A percentile compares a stretch with the other conserved stretches of the same genome.
phyloP scores from a whole-genome alignment of 2,888 invertebrate genomes.

The Drosophila antonietae region DNA sequence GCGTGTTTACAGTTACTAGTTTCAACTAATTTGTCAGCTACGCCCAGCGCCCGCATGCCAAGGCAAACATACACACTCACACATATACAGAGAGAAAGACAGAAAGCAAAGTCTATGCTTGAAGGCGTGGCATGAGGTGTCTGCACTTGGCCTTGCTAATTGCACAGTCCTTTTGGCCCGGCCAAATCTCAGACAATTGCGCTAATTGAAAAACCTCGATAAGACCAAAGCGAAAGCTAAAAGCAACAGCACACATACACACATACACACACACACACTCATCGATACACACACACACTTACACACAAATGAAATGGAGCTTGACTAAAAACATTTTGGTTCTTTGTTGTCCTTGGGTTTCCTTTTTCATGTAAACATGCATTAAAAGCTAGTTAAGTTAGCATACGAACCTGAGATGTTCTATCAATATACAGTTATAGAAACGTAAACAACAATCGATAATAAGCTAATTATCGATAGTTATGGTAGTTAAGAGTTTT shows the following conservation, averaged over 20 bases:
- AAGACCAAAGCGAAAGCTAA: conserved; percentile 52
- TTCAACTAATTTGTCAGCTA: conserved; percentile 76
- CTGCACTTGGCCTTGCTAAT: conserved; percentile 76
- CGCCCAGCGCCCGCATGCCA: conserved; percentile 72
- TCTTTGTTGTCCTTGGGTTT: conserved; percentile 26
- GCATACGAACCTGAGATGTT: neutral
- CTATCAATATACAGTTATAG: neutral
- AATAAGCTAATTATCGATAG: neutral
- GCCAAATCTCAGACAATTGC: conserved; percentile 75
- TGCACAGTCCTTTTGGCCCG: conserved; percentile 67
- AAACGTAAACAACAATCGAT: neutral
- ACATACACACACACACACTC: neutral
- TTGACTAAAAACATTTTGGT: conserved; percentile 3
- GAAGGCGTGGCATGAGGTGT: conserved; percentile 68
- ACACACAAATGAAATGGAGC: conserved; percentile 6
- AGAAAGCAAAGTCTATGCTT: conserved; percentile 5
- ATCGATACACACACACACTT: neutral
- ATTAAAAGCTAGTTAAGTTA: conserved; percentile 9
- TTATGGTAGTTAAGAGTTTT: neutral
- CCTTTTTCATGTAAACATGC: conserved; percentile 27
- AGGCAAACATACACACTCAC: conserved; percentile 46
- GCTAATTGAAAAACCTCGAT: conserved; percentile 77
- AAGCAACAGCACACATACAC: conserved; percentile 4
- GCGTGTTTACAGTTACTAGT: conserved; percentile 77
- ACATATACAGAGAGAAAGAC: conserved; percentile 3